These are phyloP conservation scores for Athalia cordata DNA, from an alignment of 2,888 invertebrate genomes.

Conservation along the genomic window DNA sequence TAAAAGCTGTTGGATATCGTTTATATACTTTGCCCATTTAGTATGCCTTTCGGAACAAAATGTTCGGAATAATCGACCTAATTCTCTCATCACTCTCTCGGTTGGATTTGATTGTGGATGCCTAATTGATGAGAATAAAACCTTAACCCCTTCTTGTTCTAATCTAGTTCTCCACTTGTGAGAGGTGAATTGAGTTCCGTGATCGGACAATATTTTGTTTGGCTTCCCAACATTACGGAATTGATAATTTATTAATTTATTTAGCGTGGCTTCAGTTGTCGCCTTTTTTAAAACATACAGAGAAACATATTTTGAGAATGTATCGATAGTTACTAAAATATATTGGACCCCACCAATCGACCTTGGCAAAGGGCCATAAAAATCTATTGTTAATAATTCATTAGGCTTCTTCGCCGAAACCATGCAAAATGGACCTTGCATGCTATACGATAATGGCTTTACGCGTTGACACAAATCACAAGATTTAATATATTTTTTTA, in stretches of 20 bases:
- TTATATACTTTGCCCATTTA: too few species aligned
- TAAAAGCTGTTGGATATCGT: too few species aligned
- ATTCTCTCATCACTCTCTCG: slow-evolving; percentile 47
- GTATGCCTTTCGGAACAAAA: too few species aligned
- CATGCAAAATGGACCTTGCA: background rate
- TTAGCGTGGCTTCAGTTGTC: too few species aligned
- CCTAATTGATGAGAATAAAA: slow-evolving; percentile 4
- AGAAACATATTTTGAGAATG: slow-evolving; percentile 42
- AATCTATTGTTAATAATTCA: slow-evolving; percentile 41
- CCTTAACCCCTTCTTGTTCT: background rate
- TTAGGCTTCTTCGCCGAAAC: background rate
- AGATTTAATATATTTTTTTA: slow-evolving; percentile 9
- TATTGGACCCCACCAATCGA: too few species aligned
- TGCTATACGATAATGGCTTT: background rate
- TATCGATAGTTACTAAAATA: slow-evolving; percentile 45
- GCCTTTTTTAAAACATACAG: slow-evolving; percentile 46
- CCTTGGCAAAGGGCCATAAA: slow-evolving; percentile 45
- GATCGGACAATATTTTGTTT: too few species aligned
- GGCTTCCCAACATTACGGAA: too few species aligned
- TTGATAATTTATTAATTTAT: too few species aligned
- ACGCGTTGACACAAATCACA: slow-evolving; percentile 53
- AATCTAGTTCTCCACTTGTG: background rate
- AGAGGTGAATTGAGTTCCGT: too few species aligned
- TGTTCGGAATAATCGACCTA: slow-evolving; percentile 41
- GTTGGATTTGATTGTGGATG: slow-evolving; percentile 47